These are phyloP conservation scores for Brevimyrus niger DNA, from an alignment of 2,113 vertebrate species.

Conservation along the genomic window DNA sequence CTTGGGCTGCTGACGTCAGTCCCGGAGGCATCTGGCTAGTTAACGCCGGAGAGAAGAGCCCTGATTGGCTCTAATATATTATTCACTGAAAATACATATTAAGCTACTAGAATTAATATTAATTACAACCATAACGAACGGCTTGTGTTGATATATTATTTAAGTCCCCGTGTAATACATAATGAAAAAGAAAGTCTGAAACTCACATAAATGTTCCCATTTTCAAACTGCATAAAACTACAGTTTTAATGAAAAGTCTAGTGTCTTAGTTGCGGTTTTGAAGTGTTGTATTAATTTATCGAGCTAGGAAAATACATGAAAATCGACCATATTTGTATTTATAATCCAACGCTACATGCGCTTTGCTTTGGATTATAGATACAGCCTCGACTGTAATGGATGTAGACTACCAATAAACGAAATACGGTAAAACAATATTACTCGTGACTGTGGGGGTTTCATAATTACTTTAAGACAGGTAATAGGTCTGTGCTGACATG, in stretches of 20 bases:
- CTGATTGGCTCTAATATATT: conserved; percentile 7
- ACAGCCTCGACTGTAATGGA: background rate
- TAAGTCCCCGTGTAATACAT: background rate
- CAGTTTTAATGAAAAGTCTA: background rate
- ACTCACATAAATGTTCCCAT: background rate
- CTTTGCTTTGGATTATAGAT: background rate
- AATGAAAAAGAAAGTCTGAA: background rate
- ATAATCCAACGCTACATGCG: background rate
- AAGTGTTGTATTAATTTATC: background rate
- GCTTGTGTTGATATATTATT: background rate
- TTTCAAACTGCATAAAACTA: background rate
- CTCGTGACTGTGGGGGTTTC: background rate
- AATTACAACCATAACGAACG: background rate
- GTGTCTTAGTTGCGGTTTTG: background rate
- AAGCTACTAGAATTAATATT: background rate
- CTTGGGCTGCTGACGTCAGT: conserved; percentile 25
- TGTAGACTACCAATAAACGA: background rate
- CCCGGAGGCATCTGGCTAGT: background rate
- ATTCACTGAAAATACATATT: background rate
- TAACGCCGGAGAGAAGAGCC: background rate
- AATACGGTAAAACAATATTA: background rate
- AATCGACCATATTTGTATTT: background rate
- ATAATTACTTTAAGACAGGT: background rate
- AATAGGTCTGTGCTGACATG: background rate
- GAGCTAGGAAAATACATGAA: background rate